phyloP scores from a whole-genome alignment of 2,888 invertebrate genomes.

The Megastigmus dorsalis region DNA sequence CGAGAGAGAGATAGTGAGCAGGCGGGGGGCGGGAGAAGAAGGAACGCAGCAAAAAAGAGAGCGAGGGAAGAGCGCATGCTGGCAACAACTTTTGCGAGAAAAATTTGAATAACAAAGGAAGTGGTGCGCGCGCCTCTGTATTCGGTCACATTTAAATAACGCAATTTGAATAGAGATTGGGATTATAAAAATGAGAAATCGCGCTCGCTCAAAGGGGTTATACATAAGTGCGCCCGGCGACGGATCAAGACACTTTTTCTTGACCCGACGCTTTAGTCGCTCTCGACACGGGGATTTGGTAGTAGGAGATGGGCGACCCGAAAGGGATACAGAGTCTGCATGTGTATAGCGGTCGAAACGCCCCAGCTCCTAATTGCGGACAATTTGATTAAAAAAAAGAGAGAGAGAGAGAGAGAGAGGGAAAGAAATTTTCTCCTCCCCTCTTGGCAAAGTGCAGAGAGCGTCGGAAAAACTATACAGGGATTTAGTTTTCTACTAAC shows the following conservation, averaged over 20 bases:
- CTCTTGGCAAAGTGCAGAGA: not conserved
- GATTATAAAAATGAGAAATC: conserved; percentile 51
- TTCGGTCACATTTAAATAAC: conserved; percentile 52
- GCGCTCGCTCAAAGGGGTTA: conserved; percentile 28
- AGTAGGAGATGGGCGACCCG: too few species aligned
- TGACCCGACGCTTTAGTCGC: too few species aligned
- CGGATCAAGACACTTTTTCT: too few species aligned
- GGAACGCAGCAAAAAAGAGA: too few species aligned
- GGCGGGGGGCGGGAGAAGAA: too few species aligned
- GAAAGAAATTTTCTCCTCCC: conserved; percentile 29
- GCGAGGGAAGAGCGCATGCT: too few species aligned
- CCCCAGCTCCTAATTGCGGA: conserved; percentile 14
- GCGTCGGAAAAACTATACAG: not conserved
- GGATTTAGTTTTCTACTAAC: conserved; percentile 31
- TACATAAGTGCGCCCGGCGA: too few species aligned
- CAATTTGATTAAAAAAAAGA: conserved; percentile 46
- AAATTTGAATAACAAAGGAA: conserved; percentile 55
- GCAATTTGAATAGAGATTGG: conserved; percentile 54
- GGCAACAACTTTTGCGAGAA: conserved; percentile 37
- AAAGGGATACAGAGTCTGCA: too few species aligned
- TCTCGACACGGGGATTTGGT: too few species aligned
- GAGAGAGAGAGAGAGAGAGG: too few species aligned
- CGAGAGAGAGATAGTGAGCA: conserved; percentile 49
- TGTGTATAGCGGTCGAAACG: too few species aligned
- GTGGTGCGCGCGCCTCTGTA: conserved; percentile 7